Conservation (phyloP, 2,113 vertebrate genomes). For the Hiodon tergisus region DNA sequence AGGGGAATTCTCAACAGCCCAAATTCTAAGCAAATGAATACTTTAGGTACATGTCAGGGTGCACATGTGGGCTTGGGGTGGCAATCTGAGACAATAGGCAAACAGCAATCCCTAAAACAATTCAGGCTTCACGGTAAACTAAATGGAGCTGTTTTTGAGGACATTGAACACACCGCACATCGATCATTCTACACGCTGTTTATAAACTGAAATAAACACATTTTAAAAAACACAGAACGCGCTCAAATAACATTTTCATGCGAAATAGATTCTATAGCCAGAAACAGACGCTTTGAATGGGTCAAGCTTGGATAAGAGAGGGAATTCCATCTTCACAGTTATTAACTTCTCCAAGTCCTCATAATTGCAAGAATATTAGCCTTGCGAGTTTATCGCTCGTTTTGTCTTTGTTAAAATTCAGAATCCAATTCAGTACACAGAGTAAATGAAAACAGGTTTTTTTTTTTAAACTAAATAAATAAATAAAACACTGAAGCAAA, state of each 20-base stretch:
- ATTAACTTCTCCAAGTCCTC: conserved; percentile 1
- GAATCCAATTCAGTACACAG: too few relatives aligned
- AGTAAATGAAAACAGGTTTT: too few relatives aligned
- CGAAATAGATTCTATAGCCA: conserved; percentile 13
- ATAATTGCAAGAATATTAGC: neutral
- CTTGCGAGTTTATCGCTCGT: neutral
- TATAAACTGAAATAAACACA: conserved; percentile 21
- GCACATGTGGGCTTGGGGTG: neutral
- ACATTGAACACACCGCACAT: conserved; percentile 17
- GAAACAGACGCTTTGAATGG: conserved; percentile 18
- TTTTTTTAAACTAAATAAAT: too few relatives aligned
- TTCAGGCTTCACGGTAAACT: conserved; percentile 21
- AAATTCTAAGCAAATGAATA: too few relatives aligned
- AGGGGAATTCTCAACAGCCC: too few relatives aligned
- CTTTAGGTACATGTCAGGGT: neutral
- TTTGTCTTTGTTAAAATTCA: neutral
- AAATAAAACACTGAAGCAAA: too few relatives aligned
- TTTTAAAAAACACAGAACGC: conserved; percentile 24
- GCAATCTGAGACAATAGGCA: neutral
- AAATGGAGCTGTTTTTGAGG: conserved; percentile 11
- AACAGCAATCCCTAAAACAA: conserved; percentile 14
- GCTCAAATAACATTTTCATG: conserved; percentile 24
- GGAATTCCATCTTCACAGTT: conserved; percentile 5
- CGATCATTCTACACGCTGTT: conserved; percentile 16
- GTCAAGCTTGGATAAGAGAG: neutral